Evolutionary conservation across 2,113 vertebrate genomes (phyloP).

Genomic region (Seriola dumerili): DNA sequence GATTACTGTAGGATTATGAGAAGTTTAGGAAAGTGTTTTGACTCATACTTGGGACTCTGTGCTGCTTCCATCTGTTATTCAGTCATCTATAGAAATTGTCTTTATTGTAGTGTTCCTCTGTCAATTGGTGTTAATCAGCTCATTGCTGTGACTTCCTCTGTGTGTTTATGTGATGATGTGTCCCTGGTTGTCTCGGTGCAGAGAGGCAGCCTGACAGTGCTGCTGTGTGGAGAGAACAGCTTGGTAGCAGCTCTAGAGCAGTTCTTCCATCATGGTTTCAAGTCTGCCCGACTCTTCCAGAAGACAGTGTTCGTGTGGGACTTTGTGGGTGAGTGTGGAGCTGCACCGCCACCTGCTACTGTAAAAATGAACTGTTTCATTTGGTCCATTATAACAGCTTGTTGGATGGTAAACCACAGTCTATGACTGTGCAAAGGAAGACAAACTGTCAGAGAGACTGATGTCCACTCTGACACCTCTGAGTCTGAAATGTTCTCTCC

Average conservation of each 20-base stretch:
- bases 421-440: too few species aligned
- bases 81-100: too few species aligned
- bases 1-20: too few species aligned
- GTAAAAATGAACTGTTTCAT: not conserved
- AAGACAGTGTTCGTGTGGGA: conserved; percentile 97
- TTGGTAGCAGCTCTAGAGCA: conserved; percentile 92
- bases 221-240: conserved; percentile 92
- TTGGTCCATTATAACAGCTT: not conserved
- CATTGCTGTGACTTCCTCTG: too few species aligned
- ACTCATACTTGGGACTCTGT: not conserved
- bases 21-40: too few species aligned
- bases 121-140: too few species aligned
- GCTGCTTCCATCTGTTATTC: not conserved
- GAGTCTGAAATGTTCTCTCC: not conserved
- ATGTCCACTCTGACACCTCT: not conserved
- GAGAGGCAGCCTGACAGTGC: conserved; percentile 93
- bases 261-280: conserved; percentile 94
- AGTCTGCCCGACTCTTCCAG: conserved; percentile 93
- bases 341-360: conserved; percentile 11
- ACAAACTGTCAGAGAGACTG: too few species aligned
- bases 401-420: not conserved
- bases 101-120: too few species aligned
- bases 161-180: too few species aligned
- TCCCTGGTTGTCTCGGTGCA: conserved; percentile 63
- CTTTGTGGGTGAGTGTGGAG: conserved; percentile 90